Evolutionary conservation across 2,888 invertebrate species (phyloP).

Genomic region (Euplagia quadripunctaria): DNA sequence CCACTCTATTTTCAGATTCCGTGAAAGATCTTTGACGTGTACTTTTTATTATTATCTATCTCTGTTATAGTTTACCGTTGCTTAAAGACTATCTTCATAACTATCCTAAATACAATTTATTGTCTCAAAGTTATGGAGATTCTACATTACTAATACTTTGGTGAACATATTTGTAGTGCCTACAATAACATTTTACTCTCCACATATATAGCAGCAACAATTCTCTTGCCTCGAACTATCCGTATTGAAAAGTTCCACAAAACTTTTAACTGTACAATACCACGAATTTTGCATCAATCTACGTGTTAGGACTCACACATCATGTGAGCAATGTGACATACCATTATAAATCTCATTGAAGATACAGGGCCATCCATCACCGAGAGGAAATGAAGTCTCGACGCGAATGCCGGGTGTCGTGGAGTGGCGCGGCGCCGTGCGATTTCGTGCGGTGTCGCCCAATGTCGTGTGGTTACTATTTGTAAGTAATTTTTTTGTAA

Average conservation of each 20-base stretch:
- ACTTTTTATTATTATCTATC: no score
- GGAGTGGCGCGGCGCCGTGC: constrained; percentile 15
- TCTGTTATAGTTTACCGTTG: no score
- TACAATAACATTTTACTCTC: no score
- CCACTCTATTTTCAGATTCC: background rate
- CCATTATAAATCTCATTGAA: constrained; percentile 86
- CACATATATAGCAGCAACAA: background rate
- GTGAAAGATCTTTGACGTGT: background rate
- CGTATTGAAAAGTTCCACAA: constrained; percentile 9
- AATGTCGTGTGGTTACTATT: constrained; percentile 8
- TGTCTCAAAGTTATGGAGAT: no score
- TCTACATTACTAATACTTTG: no score
- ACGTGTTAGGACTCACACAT: constrained; percentile 52
- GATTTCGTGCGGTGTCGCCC: constrained; percentile 33
- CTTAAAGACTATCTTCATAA: no score
- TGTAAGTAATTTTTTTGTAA: constrained; percentile 2
- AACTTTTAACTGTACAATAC: constrained; percentile 14
- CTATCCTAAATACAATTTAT: no score
- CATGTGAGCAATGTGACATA: constrained; percentile 78
- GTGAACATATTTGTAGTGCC: no score
- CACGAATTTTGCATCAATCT: constrained; percentile 59
- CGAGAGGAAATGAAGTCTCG: constrained; percentile 83
- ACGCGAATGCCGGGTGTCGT: constrained; percentile 43
- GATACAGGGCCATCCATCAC: constrained; percentile 84
- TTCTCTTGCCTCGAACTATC: background rate